Evolutionary conservation across 2,113 vertebrate species (phyloP), one percentile per base, ranked within the genome.

Genomic region (Speoplatyrhinus poulsoni): DNA sequence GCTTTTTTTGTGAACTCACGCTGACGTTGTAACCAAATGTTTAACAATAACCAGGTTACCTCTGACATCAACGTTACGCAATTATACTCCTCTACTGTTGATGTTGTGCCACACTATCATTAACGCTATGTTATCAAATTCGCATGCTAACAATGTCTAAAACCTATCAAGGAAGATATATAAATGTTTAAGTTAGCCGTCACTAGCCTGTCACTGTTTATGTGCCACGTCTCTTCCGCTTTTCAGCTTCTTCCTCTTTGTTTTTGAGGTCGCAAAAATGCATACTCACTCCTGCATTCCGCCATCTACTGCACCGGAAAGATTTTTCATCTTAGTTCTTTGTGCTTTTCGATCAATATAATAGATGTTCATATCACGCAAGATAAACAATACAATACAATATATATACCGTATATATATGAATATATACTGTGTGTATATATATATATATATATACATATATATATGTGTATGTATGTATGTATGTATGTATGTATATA

Each of bases 171-270:
- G 9, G n/a, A 56, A 65, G 57, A n/a, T n/a, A n/a, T 83, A 76
- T 80, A 83, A 87, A 73, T 57, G 32, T 71, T n/a, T 59, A 74
- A 77, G 32, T 81, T 58, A 11, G 5, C 41, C 33, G 60, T 46
- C 17, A 33, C 16, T 60, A 54, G 67, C 73, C 63, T 46, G 0
- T 58, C 62, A 77, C 49, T 89, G 87, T 88, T 85, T 89, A 80
- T 86, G 68, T 91, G 89, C 89, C 89, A 91, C 89, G 89, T 91
- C 88, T 84, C 85, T 89, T 89, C 89, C 89, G 86, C 73, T 76
- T 80, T 47, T 15, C 8, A 0, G 9, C 75, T 52, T 64, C 62
- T 52, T 64, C 49, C 61, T 83, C 75, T 57, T 63, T 12, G 0
- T 70, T 46, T 9, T 2, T 4, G 10, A 16, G 46, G 41, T 32